Evolutionary conservation across 2,113 vertebrate genomes (phyloP), one percentile per base, ranked within the genome.

Genomic region (Malaclemys terrapin): DNA sequence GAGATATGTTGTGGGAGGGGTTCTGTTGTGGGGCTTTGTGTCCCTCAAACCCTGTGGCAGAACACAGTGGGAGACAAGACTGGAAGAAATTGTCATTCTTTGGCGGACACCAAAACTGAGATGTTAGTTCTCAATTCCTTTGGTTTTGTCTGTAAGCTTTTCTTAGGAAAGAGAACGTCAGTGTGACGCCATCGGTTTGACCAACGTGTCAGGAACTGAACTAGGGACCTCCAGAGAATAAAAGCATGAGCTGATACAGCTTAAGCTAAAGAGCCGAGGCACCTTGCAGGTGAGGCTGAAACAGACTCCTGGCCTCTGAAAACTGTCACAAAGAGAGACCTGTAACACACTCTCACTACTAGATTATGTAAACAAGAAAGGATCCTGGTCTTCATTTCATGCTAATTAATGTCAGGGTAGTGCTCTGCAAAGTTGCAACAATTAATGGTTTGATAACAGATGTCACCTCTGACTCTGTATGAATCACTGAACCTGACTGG

Each of bases 261-360:
- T 42, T 59, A 59, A 59, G 56, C 57, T 31, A 59, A 59, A 5
- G 31, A 16, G 59, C 31, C 31, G 35, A 31, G 31, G 14, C 7
- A 8, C 13, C 1, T 2, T 69, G 1, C 35, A 53, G 35, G 19
- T 54, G 57, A 83, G 57, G 65, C 9, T 75, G 12, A 31, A 59
- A 47, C 10, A 47, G 0, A 0, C 16, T 89, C 81, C 49, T 42
- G 9, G 4, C 35, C 6, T 3, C 22, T 85, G 59, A 31, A 65
- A 65, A 17, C 78, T 79, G 14, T 2, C 13, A 3, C 0, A 72
- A 17, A 76, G 24, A 69, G 20, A 59, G 69, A 19, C 45, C 29
- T 50, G 19, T 65, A 59, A 65, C 6, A 1, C 22, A 5, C 19
- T 38, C 52, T 62, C 84, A 57, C 56, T 57, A 57, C 20, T 65